Evolutionary conservation across 2,888 invertebrate species (phyloP).

Genomic region (Pseudeuparius sepicola): DNA sequence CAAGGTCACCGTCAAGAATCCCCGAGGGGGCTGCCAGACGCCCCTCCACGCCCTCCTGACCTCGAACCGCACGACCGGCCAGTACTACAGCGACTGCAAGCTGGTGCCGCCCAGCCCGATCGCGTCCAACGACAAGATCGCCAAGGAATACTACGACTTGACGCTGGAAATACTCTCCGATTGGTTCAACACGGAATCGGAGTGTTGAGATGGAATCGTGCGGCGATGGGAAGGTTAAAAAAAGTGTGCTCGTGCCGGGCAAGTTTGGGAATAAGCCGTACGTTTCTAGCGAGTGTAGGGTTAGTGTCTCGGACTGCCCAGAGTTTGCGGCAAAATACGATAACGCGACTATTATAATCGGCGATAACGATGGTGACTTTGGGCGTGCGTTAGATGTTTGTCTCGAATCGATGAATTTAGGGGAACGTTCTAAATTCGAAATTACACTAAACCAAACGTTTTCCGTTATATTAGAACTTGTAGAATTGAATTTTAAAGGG

Average conservation of each 20-base stretch:
- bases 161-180: slow-evolving; percentile 33
- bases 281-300: slow-evolving; percentile 33
- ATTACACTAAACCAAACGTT: slow-evolving; percentile 34
- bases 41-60: slow-evolving; percentile 36
- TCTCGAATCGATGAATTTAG: slow-evolving; percentile 40
- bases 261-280: slow-evolving; percentile 33
- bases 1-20: slow-evolving; percentile 34
- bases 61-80: slow-evolving; percentile 34
- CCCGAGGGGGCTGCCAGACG: slow-evolving; percentile 38
- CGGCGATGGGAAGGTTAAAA: slow-evolving; percentile 34
- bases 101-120: slow-evolving; percentile 31
- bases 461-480: slow-evolving; percentile 36
- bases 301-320: slow-evolving; percentile 28
- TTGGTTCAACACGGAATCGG: slow-evolving; percentile 33
- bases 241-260: slow-evolving; percentile 30
- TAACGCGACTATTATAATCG: slow-evolving; percentile 32
- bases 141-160: slow-evolving; percentile 32
- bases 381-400: slow-evolving; percentile 42
- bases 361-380: slow-evolving; percentile 39
- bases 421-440: slow-evolving; percentile 40
- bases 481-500: slow-evolving; percentile 35
- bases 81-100: slow-evolving; percentile 36
- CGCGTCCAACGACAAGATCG: slow-evolving; percentile 30
- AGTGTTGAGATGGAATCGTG: slow-evolving; percentile 31
- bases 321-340: slow-evolving; percentile 24